A percentile compares a stretch with the other conserved stretches of the same genome.
These are phyloP conservation scores for Pristionchus mayeri DNA, from an alignment of 2,888 invertebrate species.

Conservation along the genomic window DNA sequence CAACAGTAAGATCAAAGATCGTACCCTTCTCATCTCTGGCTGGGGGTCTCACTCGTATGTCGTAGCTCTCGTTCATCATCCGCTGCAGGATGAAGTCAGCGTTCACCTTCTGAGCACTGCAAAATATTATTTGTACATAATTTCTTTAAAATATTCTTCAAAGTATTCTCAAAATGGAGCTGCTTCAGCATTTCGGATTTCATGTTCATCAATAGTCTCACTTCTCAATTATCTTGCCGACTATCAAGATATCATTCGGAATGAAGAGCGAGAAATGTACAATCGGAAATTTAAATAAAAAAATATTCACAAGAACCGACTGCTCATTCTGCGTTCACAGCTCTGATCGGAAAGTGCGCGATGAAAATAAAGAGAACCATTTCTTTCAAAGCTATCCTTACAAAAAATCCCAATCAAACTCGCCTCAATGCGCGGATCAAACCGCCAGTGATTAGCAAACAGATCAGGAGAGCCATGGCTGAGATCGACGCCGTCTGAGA, in stretches of 20 bases:
- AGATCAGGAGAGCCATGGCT: neutral
- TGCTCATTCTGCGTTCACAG: too few relatives aligned
- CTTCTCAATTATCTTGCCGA: too few relatives aligned
- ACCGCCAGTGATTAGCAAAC: neutral
- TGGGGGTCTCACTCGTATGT: conserved; percentile 41
- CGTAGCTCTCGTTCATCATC: conserved; percentile 50
- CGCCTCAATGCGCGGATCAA: neutral
- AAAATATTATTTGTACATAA: too few relatives aligned
- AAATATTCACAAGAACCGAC: too few relatives aligned
- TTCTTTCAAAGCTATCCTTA: neutral
- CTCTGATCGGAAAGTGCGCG: too few relatives aligned
- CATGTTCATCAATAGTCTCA: too few relatives aligned
- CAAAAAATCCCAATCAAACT: neutral
- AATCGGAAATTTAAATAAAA: too few relatives aligned
- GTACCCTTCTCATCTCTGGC: neutral
- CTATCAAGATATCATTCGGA: too few relatives aligned
- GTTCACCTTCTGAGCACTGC: conserved; percentile 17
- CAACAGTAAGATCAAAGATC: neutral
- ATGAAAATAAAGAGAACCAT: neutral
- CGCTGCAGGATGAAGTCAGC: conserved; percentile 47
- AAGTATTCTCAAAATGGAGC: too few relatives aligned
- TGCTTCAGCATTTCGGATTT: too few relatives aligned
- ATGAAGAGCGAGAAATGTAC: too few relatives aligned
- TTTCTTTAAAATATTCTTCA: too few relatives aligned
- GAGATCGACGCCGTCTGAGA: neutral